Conservation (phyloP, 2,797 vertebrate genomes). For the Choloepus didactylus region DNA sequence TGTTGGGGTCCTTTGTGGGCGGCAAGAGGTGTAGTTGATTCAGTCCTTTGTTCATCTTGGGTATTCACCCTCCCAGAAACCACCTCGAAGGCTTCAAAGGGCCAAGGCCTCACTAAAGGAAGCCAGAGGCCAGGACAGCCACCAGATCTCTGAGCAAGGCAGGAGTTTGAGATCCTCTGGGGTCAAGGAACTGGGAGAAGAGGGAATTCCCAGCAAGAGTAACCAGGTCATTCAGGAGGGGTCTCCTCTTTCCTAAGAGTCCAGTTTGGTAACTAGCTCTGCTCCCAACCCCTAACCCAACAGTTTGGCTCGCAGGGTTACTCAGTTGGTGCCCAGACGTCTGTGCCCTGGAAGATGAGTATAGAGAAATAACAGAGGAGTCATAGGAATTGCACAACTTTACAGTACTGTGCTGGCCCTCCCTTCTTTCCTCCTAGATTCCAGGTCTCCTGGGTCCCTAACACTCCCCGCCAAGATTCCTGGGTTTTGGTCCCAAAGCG, state of each 20-base stretch:
- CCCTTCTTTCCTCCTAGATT: conserved; percentile 24
- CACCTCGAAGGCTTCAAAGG: background rate
- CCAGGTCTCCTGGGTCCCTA: conserved; percentile 57
- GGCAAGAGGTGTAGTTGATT: background rate
- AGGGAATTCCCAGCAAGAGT: background rate
- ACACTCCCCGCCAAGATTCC: conserved; percentile 50
- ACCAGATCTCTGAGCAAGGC: conserved; percentile 30
- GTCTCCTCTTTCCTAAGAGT: background rate
- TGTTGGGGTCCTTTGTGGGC: background rate
- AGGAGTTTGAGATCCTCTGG: conserved; percentile 1
- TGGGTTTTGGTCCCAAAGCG: background rate
- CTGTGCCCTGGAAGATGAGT: background rate
- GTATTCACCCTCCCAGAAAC: background rate
- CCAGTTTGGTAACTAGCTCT: background rate
- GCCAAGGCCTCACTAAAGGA: background rate
- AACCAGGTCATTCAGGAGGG: background rate
- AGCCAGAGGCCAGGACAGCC: background rate
- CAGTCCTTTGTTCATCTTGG: conserved; percentile 50
- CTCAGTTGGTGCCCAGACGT: background rate
- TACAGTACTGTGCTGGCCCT: background rate
- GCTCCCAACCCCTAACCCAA: background rate
- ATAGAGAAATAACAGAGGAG: background rate
- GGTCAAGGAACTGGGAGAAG: background rate
- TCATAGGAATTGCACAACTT: conserved; percentile 56
- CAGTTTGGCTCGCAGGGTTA: background rate